Conservation (phyloP, 2,888 invertebrate species). For the Pediacus dermestoides region DNA sequence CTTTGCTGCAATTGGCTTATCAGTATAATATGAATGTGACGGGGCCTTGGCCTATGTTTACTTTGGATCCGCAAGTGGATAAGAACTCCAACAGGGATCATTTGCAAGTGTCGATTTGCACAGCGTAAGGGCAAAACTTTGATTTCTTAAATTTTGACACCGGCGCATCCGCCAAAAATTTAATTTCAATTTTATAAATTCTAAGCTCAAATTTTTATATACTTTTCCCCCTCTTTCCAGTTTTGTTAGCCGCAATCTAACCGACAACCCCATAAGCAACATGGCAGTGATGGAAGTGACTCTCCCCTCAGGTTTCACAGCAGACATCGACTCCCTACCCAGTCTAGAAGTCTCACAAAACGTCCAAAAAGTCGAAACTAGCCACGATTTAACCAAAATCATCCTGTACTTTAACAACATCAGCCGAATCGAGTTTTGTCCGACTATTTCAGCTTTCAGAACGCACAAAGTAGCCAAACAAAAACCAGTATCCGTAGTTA, state of each 20-base stretch:
- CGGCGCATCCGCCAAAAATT: no score
- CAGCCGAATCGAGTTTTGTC: slow-evolving; percentile 64
- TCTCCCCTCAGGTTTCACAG: slow-evolving; percentile 87
- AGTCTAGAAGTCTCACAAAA: slow-evolving; percentile 56
- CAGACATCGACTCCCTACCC: slow-evolving; percentile 71
- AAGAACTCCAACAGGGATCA: slow-evolving; percentile 73
- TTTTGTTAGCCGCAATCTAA: slow-evolving; percentile 58
- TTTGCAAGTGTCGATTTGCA: slow-evolving; percentile 77
- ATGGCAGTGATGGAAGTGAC: slow-evolving; percentile 89
- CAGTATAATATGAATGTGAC: slow-evolving; percentile 82
- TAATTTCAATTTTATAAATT: slow-evolving; percentile 8
- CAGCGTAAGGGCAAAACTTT: slow-evolving; percentile 55
- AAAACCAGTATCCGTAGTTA: slow-evolving; percentile 77
- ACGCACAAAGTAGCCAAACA: slow-evolving; percentile 82
- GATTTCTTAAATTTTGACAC: no score
- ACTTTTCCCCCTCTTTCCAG: slow-evolving; percentile 45
- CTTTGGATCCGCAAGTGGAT: slow-evolving; percentile 81
- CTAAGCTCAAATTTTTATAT: slow-evolving; percentile 6
- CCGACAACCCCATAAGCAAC: slow-evolving; percentile 71
- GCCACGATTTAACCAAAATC: slow-evolving; percentile 62
- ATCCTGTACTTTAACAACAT: slow-evolving; percentile 72
- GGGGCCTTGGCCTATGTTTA: slow-evolving; percentile 82
- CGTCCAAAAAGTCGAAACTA: slow-evolving; percentile 66
- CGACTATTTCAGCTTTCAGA: slow-evolving; percentile 78
- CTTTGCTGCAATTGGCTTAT: slow-evolving; percentile 73